Conservation (phyloP, 2,797 vertebrate species). For the Muraenolepis orangiensis region DNA sequence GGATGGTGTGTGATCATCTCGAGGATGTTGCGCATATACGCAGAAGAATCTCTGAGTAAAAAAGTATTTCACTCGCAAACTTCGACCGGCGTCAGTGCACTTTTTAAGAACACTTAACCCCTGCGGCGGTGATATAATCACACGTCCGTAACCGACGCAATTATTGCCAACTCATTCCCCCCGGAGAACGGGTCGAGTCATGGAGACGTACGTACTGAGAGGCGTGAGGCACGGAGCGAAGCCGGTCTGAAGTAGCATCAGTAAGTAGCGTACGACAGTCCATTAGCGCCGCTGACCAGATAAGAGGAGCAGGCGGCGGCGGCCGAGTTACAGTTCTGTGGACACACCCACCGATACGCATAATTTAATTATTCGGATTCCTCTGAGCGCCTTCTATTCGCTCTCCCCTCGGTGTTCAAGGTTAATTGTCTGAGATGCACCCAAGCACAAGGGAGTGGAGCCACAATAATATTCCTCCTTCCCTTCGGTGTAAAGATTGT, state of each 20-base stretch:
- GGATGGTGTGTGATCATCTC: no score
- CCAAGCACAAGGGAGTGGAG: constrained; percentile 33
- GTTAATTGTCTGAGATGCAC: constrained; percentile 54
- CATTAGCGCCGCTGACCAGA: constrained; percentile 17
- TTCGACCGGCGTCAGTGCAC: no score
- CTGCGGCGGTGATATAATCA: no score
- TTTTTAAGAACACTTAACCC: no score
- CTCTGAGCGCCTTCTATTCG: constrained; percentile 33
- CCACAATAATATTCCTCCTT: constrained; percentile 28
- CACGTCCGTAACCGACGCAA: no score
- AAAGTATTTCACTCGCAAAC: no score
- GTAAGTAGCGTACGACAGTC: constrained; percentile 41
- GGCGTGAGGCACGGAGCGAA: no score
- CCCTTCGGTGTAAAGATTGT: constrained; percentile 53
- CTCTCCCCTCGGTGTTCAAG: constrained; percentile 40
- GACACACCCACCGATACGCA: constrained; percentile 41
- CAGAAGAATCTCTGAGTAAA: no score
- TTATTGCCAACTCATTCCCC: no score
- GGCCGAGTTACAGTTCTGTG: constrained; percentile 5
- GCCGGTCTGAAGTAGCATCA: constrained; percentile 19
- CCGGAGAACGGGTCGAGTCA: no score
- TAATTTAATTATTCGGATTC: constrained; percentile 50
- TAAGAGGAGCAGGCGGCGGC: constrained; percentile 20
- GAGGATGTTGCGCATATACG: no score
- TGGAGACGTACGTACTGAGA: no score